Conservation (phyloP, 2,888 invertebrate genomes). For the Lepidocyrtinus sp. region DNA sequence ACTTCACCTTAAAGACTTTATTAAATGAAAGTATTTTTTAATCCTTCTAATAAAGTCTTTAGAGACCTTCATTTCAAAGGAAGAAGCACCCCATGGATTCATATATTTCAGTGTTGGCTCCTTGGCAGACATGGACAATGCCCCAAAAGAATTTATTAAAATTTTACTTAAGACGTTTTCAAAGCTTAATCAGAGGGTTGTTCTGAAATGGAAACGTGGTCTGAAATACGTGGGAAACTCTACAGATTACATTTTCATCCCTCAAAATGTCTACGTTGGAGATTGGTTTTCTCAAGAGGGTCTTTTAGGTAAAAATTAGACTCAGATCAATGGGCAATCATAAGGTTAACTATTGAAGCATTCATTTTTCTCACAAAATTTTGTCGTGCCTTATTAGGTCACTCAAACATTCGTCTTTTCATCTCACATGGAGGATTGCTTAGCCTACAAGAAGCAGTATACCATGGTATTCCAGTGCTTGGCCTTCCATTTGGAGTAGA, state of each 20-base stretch:
- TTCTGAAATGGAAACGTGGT: conserved; percentile 78
- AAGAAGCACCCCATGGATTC: conserved; percentile 79
- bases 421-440: conserved; percentile 81
- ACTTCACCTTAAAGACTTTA: not conserved
- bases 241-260: not conserved
- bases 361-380: not conserved
- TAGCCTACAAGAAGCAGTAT: conserved; percentile 78
- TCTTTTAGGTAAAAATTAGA: conserved; percentile 76
- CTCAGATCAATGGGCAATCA: too few relatives aligned
- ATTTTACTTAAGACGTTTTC: conserved; percentile 83
- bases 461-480: conserved; percentile 76
- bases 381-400: conserved; percentile 72
- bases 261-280: conserved; percentile 34
- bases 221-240: not conserved
- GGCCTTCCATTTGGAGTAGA: conserved; percentile 75
- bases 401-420: conserved; percentile 76
- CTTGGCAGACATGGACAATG: conserved; percentile 84
- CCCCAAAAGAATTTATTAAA: conserved; percentile 82
- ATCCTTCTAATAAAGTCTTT: conserved; percentile 41
- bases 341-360: too few relatives aligned
- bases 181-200: conserved; percentile 86
- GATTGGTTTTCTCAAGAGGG: conserved; percentile 81
- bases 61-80: conserved; percentile 47
- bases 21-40: not conserved
- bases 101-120: conserved; percentile 91